Base-by-base conservation (phyloP, 1,140 invertebrate genomes). In the Piezodorus guildinii region DNA sequence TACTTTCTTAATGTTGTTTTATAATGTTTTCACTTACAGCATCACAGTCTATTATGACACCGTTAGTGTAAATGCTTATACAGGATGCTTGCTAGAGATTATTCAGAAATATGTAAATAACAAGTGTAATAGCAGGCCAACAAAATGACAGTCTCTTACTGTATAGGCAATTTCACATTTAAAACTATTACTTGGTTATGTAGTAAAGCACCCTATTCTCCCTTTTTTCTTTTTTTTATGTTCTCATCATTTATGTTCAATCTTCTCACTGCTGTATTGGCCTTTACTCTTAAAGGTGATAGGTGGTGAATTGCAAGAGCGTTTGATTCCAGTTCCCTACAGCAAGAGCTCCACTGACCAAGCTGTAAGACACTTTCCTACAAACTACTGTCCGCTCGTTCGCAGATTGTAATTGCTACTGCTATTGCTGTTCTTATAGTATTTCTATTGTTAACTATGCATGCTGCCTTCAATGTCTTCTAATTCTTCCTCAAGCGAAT, bases 311-410 rank as follows among this genome's bases (percentile, higher is more conserved):
- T 93, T 94, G 84, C 92, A 96, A 90, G 92, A 94, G 84, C 90
- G 92, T 83, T 91, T 96, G 87, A 95, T 96, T 82, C 92, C 92
- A 81, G 91, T 95, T 81, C 92, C 91, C 80, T 95, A 96, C 90
- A 95, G 92, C 91, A 96, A 96, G 90, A 94, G 90, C 82, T 92
- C 91, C 81, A 95, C 92, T 85, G 92, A 96, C 84, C 91, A 95
- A 92, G 91, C 91, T 93, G 92, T 96, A 95, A 95, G 92, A 86
- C 75, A 76, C 76, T 79, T 77, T 74, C 78, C 74, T 75, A 76
- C 73, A 72, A 77, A 73, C 76, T 73, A 76, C 69, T 68, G 67
- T 68, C 65, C 65, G 67, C 67, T 69, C 65, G 69, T 65, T 69
- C 67, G 69, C 65, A 66, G 62, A 46, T 66, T 63, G 65, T 66